Evolutionary conservation across 2,888 invertebrate genomes (phyloP).

Genomic region (Acrobasis consociella): DNA sequence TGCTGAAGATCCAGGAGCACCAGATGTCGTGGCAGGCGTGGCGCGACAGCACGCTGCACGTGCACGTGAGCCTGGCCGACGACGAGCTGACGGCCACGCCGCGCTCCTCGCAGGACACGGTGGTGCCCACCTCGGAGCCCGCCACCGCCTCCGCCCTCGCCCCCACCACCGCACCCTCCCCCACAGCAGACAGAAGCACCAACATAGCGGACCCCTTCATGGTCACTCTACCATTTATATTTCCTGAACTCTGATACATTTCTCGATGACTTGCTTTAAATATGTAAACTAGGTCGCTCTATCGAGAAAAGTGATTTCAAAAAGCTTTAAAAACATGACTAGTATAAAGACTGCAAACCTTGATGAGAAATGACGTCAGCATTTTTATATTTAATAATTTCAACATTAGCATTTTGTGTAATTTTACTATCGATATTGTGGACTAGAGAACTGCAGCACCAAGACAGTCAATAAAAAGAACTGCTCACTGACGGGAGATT

Average conservation of each 20-base stretch:
- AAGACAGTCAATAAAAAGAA: not conserved
- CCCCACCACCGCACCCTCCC: slow-evolving; percentile 27
- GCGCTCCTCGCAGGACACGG: slow-evolving; percentile 44
- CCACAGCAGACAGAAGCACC: slow-evolving; percentile 51
- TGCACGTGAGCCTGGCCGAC: slow-evolving; percentile 63
- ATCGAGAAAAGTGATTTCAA: too few species aligned
- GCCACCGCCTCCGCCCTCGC: slow-evolving; percentile 28
- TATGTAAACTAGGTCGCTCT: too few species aligned
- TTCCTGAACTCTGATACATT: slow-evolving; percentile 37
- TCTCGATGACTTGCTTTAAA: too few species aligned
- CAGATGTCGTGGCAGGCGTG: slow-evolving; percentile 75
- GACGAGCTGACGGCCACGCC: slow-evolving; percentile 41
- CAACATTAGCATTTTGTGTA: slow-evolving; percentile 37
- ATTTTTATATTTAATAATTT: slow-evolving; percentile 38
- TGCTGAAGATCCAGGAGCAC: slow-evolving; percentile 78
- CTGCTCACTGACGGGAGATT: not conserved
- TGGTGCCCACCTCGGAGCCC: slow-evolving; percentile 38
- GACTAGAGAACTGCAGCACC: not conserved
- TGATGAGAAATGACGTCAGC: slow-evolving; percentile 41
- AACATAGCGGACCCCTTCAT: slow-evolving; percentile 68
- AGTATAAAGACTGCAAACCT: slow-evolving; percentile 20
- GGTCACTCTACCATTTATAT: slow-evolving; percentile 53
- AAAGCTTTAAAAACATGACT: too few species aligned
- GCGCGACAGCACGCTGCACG: slow-evolving; percentile 74
- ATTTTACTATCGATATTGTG: slow-evolving; percentile 36